Percentiles rank a stretch among this genome's conserved stretches.
These are phyloP conservation scores for Colinus virginianus DNA, from an alignment of 2,113 vertebrate genomes.

Conservation along the genomic window DNA sequence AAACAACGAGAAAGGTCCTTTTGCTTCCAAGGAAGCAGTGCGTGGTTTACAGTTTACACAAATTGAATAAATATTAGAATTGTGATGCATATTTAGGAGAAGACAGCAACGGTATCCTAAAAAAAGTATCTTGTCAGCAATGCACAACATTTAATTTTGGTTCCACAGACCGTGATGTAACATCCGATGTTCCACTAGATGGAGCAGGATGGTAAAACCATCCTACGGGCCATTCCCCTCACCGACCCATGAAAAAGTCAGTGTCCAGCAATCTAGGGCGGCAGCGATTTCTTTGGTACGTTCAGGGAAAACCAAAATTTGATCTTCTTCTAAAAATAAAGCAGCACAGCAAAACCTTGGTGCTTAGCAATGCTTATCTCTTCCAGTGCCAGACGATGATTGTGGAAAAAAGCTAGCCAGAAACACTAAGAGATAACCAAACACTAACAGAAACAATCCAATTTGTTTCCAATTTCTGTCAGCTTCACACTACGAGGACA, in stretches of 20 bases:
- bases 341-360: neutral
- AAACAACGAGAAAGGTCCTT: neutral
- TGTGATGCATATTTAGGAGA: neutral
- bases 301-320: neutral
- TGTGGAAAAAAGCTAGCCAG: neutral
- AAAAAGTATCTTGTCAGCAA: neutral
- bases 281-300: neutral
- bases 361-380: neutral
- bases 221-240: neutral
- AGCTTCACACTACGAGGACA: neutral
- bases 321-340: neutral
- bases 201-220: slow-evolving; percentile 54
- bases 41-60: neutral
- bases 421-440: neutral
- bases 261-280: neutral
- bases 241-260: neutral
- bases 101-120: neutral
- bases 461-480: neutral
- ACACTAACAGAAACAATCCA: neutral
- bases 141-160: slow-evolving; percentile 12
- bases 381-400: neutral
- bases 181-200: slow-evolving; percentile 57
- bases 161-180: neutral
- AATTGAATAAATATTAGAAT: neutral
- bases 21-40: neutral